Percentiles rank a stretch among this genome's conserved stretches.
Evolutionary conservation across 1,140 invertebrate genomes (phyloP).

Genomic region (Coelopa frigida): DNA sequence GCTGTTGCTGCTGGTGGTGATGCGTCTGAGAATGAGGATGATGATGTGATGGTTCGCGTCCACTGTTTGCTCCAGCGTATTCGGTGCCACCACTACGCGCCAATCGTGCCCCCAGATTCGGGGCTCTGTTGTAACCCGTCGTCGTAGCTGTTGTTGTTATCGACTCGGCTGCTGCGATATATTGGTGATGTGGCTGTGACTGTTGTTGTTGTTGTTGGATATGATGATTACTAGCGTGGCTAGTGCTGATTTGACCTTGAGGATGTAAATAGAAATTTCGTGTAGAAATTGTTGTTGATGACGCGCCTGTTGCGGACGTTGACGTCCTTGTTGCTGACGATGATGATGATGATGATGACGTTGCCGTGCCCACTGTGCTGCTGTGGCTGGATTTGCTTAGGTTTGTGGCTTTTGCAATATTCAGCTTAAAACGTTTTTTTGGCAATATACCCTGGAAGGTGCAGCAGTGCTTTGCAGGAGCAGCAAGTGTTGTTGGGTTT

Average conservation of each 20-base stretch:
- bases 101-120: conserved; percentile 34
- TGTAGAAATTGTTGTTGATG: conserved; percentile 11
- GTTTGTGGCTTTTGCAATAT: too few species aligned
- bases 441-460: too few species aligned
- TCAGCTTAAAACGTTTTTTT: too few species aligned
- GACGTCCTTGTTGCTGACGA: neutral
- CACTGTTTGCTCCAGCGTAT: conserved; percentile 14
- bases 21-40: conserved; percentile 17
- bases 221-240: conserved; percentile 15
- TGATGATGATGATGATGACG: neutral
- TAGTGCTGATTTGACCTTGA: conserved; percentile 1
- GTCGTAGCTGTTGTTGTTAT: conserved; percentile 28
- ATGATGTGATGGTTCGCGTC: conserved; percentile 25
- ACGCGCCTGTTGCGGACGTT: neutral
- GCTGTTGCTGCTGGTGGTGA: neutral
- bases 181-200: conserved; percentile 9
- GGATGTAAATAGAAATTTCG: conserved; percentile 7
- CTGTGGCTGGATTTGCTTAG: conserved; percentile 4
- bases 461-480: too few species aligned
- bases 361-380: neutral
- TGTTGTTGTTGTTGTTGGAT: conserved; percentile 20
- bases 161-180: conserved; percentile 6
- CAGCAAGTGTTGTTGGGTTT: too few species aligned
- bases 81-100: conserved; percentile 23
- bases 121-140: conserved; percentile 31